Evolutionary conservation across 2,888 invertebrate species (phyloP), one percentile per base, ranked within the genome.

Genomic region (Diarsia dahlii): DNA sequence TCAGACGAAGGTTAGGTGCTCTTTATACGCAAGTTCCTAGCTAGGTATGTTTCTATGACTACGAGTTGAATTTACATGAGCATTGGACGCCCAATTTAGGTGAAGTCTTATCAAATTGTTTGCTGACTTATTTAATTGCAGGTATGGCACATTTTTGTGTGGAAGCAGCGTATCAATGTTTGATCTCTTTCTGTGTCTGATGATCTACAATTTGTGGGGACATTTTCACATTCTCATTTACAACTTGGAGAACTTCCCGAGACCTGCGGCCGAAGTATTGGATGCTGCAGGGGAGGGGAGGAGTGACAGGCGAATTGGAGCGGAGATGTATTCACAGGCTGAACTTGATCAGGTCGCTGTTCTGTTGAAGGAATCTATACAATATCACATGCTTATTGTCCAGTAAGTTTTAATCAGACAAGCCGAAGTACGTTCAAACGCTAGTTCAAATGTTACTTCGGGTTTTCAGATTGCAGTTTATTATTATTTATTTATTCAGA

Each of bases 131-230:
- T 65, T 74, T 39, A 70, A 75, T 68, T 80, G 0, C 58, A 82
- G 82, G 50, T 84, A 84, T 34, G 82, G 76, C 6, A 70, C 82
- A 46, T 39, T 81, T 9, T 56, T 82, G 56, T 82, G 82, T 64
- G 82, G 82, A 23, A 72, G 76, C 70, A 84, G 81, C 52, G 76
- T 90, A 15, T 80, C 80, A 23, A 80, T 81, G 52, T 80, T 89
- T 28, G 90, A 90, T 56, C 70, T 89, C 2, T 82, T 84, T 28
- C 81, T 90, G 34, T 85, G 83, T 28, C 63, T 90, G 9, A 87
- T 90, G 77, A 74, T 89, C 28, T 87, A 88, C 72, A 86, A 90
- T 70, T 69, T 87, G 6, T 89, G 88, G 89, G 90, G 90, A 0
- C 89, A 89, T 78, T 75, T 90, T 66, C 77, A 81, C 58, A 89